phyloP scores from a whole-genome alignment of 1,140 invertebrate species.

The Monomorium pharaonis region DNA sequence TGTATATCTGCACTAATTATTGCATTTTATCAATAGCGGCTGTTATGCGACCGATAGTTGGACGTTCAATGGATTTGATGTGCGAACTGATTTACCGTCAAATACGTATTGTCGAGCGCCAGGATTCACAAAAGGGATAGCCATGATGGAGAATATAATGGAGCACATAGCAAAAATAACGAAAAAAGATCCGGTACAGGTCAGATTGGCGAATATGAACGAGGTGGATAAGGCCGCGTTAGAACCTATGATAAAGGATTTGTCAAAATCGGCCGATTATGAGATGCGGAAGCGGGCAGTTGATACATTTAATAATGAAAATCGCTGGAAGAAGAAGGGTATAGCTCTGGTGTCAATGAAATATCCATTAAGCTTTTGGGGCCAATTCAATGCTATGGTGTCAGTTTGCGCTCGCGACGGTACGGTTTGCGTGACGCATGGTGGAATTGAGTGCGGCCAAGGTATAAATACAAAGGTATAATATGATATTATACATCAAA shows the following conservation, averaged over 20 bases:
- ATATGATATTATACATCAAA: conserved; percentile 33
- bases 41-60: conserved; percentile 87
- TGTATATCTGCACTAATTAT: neutral
- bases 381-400: conserved; percentile 88
- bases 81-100: conserved; percentile 87
- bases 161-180: conserved; percentile 91
- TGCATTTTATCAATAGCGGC: conserved; percentile 75
- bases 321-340: conserved; percentile 92
- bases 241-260: conserved; percentile 85
- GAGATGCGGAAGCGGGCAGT: conserved; percentile 86
- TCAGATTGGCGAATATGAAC: conserved; percentile 88
- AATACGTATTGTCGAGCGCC: conserved; percentile 88
- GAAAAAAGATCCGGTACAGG: conserved; percentile 89
- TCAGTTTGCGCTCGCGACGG: conserved; percentile 92
- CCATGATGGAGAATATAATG: conserved; percentile 91
- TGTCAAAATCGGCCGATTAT: conserved; percentile 88
- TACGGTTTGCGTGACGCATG: conserved; percentile 90
- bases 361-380: conserved; percentile 85
- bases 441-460: conserved; percentile 94
- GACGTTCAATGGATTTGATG: conserved; percentile 85
- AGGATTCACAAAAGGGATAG: conserved; percentile 88
- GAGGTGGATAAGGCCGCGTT: conserved; percentile 76
- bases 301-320: conserved; percentile 88
- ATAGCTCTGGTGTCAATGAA: conserved; percentile 89
- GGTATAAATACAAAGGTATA: conserved; percentile 91